Evolutionary conservation across 2,113 vertebrate species (phyloP), one percentile per base, ranked within the genome.

Genomic region (Aramus guarauna): DNA sequence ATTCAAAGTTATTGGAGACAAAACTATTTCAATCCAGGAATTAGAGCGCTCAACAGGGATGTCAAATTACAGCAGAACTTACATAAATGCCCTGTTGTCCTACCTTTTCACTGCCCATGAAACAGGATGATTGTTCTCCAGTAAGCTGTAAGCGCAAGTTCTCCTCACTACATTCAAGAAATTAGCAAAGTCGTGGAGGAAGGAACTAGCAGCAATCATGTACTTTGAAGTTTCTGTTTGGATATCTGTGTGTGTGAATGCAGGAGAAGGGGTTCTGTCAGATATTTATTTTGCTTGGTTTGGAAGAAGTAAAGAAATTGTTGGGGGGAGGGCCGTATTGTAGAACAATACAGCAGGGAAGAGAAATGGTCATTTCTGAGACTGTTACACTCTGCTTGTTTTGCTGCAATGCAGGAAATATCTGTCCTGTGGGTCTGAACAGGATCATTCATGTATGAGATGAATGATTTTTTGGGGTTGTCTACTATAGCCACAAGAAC

Each of bases 331-430:
- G 10, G 23, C 27, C 41, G 9, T 58, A 50, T 16, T 18, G 6
- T 76, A n/a, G 67, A 85, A 36, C 52, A 50, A n/a, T 48, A n/a
- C 10, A 64, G 18, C 62, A 63, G 17, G n/a, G 20, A 41, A 87
- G 68, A 74, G 9, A 77, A 87, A 36, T 43, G 22, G 18, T 77
- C 0, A n/a, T 81, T 89, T 95, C 53, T 67, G 47, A 71, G 68
- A 32, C 32, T 52, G 30, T 87, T 52, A 55, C 52, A 27, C 39
- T 90, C 36, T 19, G 4, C 37, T 88, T 75, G 26, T 85, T 82
- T 75, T 93, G 39, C 18, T 84, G 53, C 69, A 93, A 4, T 75
- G 87, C 74, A 92, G 52, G 32, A 62, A 85, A 59, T 82, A 56
- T 36, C 34, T 79, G 39, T 76, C 58, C n/a, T 60, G 2, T 41